phyloP scores from a whole-genome alignment of 2,113 vertebrate genomes.

The Ovis canadensis region DNA sequence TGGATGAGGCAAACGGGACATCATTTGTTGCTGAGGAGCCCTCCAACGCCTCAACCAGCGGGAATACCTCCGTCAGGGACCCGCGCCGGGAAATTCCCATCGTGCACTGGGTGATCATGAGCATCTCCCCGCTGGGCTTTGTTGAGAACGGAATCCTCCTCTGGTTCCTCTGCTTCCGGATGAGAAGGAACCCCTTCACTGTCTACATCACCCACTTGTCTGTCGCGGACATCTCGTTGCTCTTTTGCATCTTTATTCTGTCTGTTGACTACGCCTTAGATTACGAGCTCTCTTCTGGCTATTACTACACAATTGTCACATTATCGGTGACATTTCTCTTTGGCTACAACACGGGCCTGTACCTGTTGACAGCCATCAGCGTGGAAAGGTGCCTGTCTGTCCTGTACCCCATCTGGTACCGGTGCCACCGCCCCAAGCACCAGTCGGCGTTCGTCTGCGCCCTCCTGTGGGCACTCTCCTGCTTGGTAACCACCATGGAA shows the following conservation, averaged over 20 bases:
- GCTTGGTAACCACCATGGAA: conserved; percentile 59
- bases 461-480: conserved; percentile 57
- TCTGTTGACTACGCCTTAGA: conserved; percentile 15
- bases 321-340: conserved; percentile 47
- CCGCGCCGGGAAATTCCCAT: conserved; percentile 63
- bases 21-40: conserved; percentile 53
- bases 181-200: conserved; percentile 61
- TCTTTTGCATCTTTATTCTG: conserved; percentile 60
- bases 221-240: conserved; percentile 69
- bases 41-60: conserved; percentile 68
- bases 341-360: conserved; percentile 67
- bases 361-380: conserved; percentile 69
- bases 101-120: conserved; percentile 56
- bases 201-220: conserved; percentile 63
- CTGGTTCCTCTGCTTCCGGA: conserved; percentile 79
- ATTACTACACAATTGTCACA: conserved; percentile 59
- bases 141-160: conserved; percentile 74
- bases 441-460: conserved; percentile 31
- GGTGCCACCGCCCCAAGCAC: conserved; percentile 65
- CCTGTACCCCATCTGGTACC: conserved; percentile 65
- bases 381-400: conserved; percentile 64
- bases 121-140: conserved; percentile 51
- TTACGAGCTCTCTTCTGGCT: conserved; percentile 24
- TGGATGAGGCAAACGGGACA: conserved; percentile 76
- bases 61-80: conserved; percentile 69